Evolutionary conservation across 2,113 vertebrate species (phyloP).

Genomic region (Nycticorax nycticorax): DNA sequence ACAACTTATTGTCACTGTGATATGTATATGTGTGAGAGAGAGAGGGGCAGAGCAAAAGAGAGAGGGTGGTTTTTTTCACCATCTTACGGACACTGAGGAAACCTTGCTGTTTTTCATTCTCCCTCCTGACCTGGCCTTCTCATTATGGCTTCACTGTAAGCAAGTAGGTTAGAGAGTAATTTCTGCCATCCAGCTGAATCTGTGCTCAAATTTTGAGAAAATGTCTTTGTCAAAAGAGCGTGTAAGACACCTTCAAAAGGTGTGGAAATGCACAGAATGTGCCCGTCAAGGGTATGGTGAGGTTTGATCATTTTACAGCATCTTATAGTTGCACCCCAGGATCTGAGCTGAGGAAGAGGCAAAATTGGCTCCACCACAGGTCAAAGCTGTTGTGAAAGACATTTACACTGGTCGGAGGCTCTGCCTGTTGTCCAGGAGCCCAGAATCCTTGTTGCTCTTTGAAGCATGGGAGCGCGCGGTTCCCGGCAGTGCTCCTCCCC

Average conservation of each 20-base stretch:
- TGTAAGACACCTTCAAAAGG: background rate
- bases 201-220: background rate
- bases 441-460: background rate
- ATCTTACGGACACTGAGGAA: slow-evolving; percentile 8
- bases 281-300: fast-evolving
- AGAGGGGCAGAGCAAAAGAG: background rate
- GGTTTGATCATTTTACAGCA: background rate
- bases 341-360: background rate
- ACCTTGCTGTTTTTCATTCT: slow-evolving; percentile 29
- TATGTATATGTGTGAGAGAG: background rate
- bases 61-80: background rate
- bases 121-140: background rate
- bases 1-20: slow-evolving; percentile 51
- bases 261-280: background rate
- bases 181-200: background rate
- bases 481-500: background rate
- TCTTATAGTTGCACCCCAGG: background rate
- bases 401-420: background rate
- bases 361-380: background rate
- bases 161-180: background rate
- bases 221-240: background rate
- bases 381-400: background rate
- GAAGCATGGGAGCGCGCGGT: fast-evolving
- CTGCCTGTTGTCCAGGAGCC: background rate
- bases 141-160: background rate